These are phyloP conservation scores for Oligia latruncula DNA, from an alignment of 2,888 invertebrate genomes.

Conservation along the genomic window DNA sequence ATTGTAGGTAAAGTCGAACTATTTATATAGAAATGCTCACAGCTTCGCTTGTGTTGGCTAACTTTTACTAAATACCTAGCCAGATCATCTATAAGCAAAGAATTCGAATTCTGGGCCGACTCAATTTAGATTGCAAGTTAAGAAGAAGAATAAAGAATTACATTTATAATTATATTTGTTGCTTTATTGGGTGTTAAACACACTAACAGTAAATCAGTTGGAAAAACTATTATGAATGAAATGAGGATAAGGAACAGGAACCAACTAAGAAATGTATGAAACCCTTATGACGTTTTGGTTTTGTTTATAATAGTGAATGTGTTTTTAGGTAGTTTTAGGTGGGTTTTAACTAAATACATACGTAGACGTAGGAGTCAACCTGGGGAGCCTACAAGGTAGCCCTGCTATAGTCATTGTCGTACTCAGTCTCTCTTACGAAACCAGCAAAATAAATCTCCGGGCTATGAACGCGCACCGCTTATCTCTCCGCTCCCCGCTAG, in stretches of 20 bases:
- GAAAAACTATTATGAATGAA: not conserved
- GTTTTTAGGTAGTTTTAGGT: no score
- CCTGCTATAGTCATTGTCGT: not conserved
- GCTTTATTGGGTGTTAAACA: not conserved
- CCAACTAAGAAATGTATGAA: not conserved
- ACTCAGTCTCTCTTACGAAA: no score
- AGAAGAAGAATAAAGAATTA: not conserved
- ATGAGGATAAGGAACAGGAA: not conserved
- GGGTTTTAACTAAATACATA: slow-evolving; percentile 1
- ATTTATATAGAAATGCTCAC: not conserved
- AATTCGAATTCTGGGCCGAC: not conserved
- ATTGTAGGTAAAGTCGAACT: not conserved
- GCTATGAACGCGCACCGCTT: not conserved
- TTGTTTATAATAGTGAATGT: not conserved
- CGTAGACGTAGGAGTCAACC: not conserved
- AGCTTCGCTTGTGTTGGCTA: not conserved
- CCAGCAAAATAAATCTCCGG: not conserved
- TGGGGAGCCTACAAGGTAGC: not conserved
- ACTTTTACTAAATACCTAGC: not conserved
- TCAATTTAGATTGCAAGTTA: not conserved
- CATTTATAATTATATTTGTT: not conserved
- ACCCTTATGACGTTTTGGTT: not conserved
- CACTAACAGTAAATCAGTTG: not conserved
- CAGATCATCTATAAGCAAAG: not conserved
- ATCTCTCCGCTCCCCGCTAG: slow-evolving; percentile 7